Evolutionary conservation across 2,113 vertebrate genomes (phyloP), one percentile per base, ranked within the genome.

Genomic region (Apaloderma vittatum): DNA sequence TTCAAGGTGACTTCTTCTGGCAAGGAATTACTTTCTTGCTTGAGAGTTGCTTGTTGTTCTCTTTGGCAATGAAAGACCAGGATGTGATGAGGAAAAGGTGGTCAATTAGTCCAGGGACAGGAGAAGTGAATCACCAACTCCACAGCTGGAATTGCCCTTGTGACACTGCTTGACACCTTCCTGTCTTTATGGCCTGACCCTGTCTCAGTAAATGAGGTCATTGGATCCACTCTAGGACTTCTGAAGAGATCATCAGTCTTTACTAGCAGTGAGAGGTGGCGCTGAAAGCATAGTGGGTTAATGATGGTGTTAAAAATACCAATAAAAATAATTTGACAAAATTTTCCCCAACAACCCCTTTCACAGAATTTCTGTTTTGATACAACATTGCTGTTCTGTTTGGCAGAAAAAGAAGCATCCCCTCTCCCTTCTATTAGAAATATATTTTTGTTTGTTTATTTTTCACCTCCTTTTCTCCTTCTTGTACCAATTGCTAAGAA

Each of bases 381-480:
- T 80, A 58, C 43, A 94, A 73, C 4, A 43, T 92, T 94, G 76
- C 36, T 58, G 27, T 19, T 32, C 74, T 79, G 8, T 82, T 90
- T 78, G 57, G 43, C 43, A 94, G 40, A 68, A 92, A 67, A 29
- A 91, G 46, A 74, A 66, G 13, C 9, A 58, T 6, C 29, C 11
- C 54, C 18, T 66, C 30, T 57, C 40, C 54, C 6, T 66, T 73
- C 46, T 27, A 66, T 87, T 75, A 40, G 71, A 93, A 68, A 58
- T 34, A 12, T 4, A 51, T 9, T 57, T 27, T 34, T 4, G 1
- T 77, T 88, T 88, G 24, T 92, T 83, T 80, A 57, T 83, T 83
- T 89, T 88, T 88, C 67, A 70, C 63, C 15, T 62, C 36, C 12
- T 81, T 89, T 93, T 78, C 80, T 86, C 55, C n/a, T 75, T 52